Base-by-base conservation (phyloP, 2,797 vertebrate species). In the Aldrovandia affinis region DNA sequence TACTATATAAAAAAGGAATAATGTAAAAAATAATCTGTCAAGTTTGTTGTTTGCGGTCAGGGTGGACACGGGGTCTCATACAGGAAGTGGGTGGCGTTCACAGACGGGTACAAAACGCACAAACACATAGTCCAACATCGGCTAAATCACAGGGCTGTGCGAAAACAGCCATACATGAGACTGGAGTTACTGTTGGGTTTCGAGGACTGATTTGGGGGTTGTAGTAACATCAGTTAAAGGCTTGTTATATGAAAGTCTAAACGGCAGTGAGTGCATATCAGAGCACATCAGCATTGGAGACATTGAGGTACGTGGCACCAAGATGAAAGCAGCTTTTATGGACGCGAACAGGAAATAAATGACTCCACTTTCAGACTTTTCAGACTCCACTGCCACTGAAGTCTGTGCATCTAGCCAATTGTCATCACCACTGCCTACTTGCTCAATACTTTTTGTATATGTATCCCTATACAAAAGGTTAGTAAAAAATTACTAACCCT, bases 21-120 rank as follows among this genome's bases (percentile, higher is more conserved):
- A 47, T 44, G 73, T 47, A 77, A 42, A 87, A 85, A 89, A 86
- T 90, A 90, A 75, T 82, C 75, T 83, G 83, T 83, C 86, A 85
- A 86, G 61, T 84, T 82, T 82, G 44, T 75, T 44, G 44, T 77
- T 39, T 83, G 73, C 30, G 70, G 33, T 73, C 14, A n/a, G 36
- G 36, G 12, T 54, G 25, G 28, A 12, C 47, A 77, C 6, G 22
- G 42, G 42, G 73, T 18, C 73, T 44, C 22, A n/a, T 14, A 18
- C 20, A 22, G 30, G 28, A 28, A 65, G 20, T 22, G 47, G 75
- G n/a, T 42, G 18, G 70, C 42, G 39, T 42, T 75, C 73, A 77
- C 73, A 77, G 8, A 77, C 14, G 22, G 39, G 70, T 6, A 42
- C 39, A 50, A 8, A 52, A 44, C 39, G 36, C 52, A 59, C 52